Evolutionary conservation across 2,113 vertebrate genomes (phyloP), one percentile per base, ranked within the genome.

Genomic region (Strix aluco): DNA sequence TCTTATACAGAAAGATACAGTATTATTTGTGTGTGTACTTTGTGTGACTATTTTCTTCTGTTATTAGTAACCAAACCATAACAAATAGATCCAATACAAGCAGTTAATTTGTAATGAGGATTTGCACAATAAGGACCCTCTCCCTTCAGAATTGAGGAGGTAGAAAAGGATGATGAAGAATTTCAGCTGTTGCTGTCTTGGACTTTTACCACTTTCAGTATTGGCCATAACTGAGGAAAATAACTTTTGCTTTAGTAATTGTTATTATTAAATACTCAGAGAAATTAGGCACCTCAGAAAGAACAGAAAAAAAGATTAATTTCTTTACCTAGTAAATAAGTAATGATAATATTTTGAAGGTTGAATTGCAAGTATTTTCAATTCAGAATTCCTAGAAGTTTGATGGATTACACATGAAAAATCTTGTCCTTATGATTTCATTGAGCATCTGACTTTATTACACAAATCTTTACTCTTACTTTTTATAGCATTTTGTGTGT

Each of bases 291-390:
- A 63, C 2, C 2, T 46, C 29, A 44, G 29, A 81, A 92, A 40
- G 1, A 75, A 74, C 2, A 47, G 6, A 3, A 74, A 57, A 54
- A 34, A 25, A 6, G 0, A 27, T 2, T 1, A 1, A 18, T 58
- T 58, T 29, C 34, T 57, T 63, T 63, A 25, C 25, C 32, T 23
- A 36, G 4, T 65, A 78, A 78, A 52, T 36, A 73, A 79, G 47
- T 19, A 0, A 54, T 38, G 5, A 6, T 19, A 30, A 8, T 52
- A 32, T 8, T 58, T 70, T 66, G 16, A 52, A 86, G 10, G 8
- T 25, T 54, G 17, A 73, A 32, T 34, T 92, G 3, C 30, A 62
- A 65, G 7, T 32, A 15, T n/a, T 52, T 73, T 81, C 1, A 36
- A 5, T 36, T 69, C 8, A 40, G 36, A 92, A 66, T 12, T 81